Base-by-base conservation (phyloP, 2,888 invertebrate genomes). In the Diabrotica balteata region DNA sequence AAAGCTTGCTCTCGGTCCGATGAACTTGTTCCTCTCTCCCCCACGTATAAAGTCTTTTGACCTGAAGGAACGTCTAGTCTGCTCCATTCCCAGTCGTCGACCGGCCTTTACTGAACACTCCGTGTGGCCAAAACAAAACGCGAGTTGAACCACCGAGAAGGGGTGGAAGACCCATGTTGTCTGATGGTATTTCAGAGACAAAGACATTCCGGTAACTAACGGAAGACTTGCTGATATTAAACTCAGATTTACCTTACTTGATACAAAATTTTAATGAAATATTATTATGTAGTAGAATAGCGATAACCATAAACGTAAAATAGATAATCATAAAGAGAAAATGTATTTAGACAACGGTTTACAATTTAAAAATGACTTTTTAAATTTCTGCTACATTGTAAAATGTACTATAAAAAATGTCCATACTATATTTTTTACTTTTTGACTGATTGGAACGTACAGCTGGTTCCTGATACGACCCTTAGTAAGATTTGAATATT, bases 31-130 rank as follows among this genome's bases (percentile, higher is more conserved):
- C 63, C 52, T 10, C 49, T 59, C 59, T 54, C 55, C 59, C 58
- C 60, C 57, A 60, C 53, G 45, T 22, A 49, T 47, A 50, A 55
- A 54, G 68, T 63, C 59, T 67, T 62, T 63, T 67, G 67, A 67
- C 61, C 62, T 66, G 66, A 50, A 59, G 55, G 46, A 60, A 50
- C 66, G 60, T 59, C 60, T 66, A 44, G 59, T 46, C 60, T 59
- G 65, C 32, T 32, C 32, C 32, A 32, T 32, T 32, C 53, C 45
- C 52, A 43, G 61, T 50, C 51, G 49, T 44, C 59, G 59, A 49
- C 59, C 59, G 49, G 59, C 32, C 59, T 59, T 51, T 50, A 49
- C 10, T 6, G 49, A 51, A 51, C 59, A 51, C 49, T 59, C 51
- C n/a, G 49, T 59, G 32, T 32, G 49, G 47, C 8, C 49, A 45